phyloP scores from a whole-genome alignment of 23 tunicate species.

The Trididemnum clinides region DNA sequence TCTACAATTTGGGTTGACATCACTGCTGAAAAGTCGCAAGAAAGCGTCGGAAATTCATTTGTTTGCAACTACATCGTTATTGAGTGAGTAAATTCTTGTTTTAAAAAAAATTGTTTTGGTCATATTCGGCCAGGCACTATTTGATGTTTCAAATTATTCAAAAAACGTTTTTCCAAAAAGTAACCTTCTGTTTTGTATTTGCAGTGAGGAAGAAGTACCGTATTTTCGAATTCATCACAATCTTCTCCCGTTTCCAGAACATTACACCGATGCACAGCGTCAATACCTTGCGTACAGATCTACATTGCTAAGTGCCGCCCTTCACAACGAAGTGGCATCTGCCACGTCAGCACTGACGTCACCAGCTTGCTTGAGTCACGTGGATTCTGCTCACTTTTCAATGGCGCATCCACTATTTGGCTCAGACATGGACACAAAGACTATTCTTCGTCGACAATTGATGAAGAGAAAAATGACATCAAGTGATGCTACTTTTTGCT shows the following conservation, averaged over 20 bases:
- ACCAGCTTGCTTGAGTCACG: constrained; percentile 63
- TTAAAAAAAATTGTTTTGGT: no score
- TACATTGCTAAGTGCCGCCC: constrained; percentile 78
- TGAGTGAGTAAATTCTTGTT: constrained; percentile 31
- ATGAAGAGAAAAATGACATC: constrained; percentile 85
- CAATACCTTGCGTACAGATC: constrained; percentile 89
- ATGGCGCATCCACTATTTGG: constrained; percentile 33
- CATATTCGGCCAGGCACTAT: no score
- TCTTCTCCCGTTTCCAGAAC: constrained; percentile 94
- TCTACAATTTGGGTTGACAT: constrained; percentile 73
- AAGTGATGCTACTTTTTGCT: constrained; percentile 26
- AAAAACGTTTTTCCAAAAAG: no score
- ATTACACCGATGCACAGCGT: constrained; percentile 81
- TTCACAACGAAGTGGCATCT: constrained; percentile 71
- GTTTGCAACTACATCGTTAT: constrained; percentile 94
- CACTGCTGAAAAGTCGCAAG: constrained; percentile 95
- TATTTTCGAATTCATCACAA: constrained; percentile 95
- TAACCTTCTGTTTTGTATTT: not conserved
- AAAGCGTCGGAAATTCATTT: constrained; percentile 78
- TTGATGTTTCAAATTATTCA: no score
- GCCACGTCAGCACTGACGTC: constrained; percentile 76
- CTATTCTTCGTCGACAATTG: constrained; percentile 76
- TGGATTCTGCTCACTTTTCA: constrained; percentile 43
- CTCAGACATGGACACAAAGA: constrained; percentile 66
- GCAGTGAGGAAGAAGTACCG: constrained; percentile 93